Percentiles rank a stretch among this genome's conserved stretches.
Evolutionary conservation across 2,113 vertebrate species (phyloP).

Genomic region (Etheostoma spectabile): DNA sequence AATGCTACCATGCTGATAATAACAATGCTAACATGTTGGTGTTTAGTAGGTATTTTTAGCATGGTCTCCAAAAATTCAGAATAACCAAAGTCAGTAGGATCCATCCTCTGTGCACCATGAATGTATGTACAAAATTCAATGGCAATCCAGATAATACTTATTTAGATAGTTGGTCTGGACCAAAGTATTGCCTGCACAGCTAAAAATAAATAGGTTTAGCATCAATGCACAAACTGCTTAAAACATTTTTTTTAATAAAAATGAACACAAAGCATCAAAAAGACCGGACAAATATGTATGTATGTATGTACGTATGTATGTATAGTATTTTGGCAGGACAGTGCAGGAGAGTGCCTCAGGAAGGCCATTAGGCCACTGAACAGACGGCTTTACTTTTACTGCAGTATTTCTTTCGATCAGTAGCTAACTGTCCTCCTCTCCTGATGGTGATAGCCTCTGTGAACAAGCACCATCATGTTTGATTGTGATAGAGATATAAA

Average conservation of each 20-base stretch:
- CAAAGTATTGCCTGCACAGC: background rate
- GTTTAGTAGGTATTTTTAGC: background rate
- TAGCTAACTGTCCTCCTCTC: constrained; percentile 22
- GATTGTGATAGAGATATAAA: constrained; percentile 33
- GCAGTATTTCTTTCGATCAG: constrained; percentile 55
- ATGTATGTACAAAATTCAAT: background rate
- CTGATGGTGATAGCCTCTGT: constrained; percentile 11
- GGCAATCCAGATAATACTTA: background rate
- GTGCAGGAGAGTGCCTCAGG: constrained; percentile 37
- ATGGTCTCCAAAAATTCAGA: background rate
- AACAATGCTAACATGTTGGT: background rate
- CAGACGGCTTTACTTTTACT: constrained; percentile 69
- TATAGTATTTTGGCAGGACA: constrained; percentile 39
- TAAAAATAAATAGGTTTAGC: background rate
- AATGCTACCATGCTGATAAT: background rate
- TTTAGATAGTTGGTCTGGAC: background rate
- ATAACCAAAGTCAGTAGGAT: background rate
- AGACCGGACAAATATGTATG: constrained; percentile 21
- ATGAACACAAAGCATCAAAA: background rate
- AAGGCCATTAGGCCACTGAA: constrained; percentile 65
- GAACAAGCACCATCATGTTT: constrained; percentile 17
- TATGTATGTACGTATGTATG: background rate
- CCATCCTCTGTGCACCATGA: background rate
- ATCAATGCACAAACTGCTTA: background rate
- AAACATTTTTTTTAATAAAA: background rate